Evolutionary conservation across 2,888 invertebrate genomes (phyloP), one percentile per base, ranked within the genome.

Genomic region (Leptinotarsa juncta): DNA sequence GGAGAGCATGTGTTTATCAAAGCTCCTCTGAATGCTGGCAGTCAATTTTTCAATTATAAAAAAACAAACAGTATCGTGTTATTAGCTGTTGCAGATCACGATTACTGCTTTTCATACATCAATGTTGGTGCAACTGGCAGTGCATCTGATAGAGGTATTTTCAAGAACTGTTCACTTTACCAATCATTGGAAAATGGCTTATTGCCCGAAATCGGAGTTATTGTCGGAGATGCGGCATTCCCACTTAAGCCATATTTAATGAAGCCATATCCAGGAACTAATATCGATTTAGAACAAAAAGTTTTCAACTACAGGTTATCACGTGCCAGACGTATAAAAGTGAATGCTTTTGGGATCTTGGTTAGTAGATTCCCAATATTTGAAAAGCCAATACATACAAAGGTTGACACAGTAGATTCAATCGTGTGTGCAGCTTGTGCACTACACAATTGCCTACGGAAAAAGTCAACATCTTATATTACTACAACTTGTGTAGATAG

Each of bases 21-120:
- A 62, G 65, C 65, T 18, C 72, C 75, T 66, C 18, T 65, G 12
- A 70, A 75, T 14, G 16, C n/a, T 57, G 23, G 50, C 53, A 12
- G 32, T 65, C 57, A 55, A 5, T 72, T 42, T 42, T 72, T 20
- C 32, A 72, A 72, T 20, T 72, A 80, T 71, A 80, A 80, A 67
- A 71, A 74, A 16, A 26, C 26, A 4, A 76, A 79, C 50, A 79
- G 79, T 60, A 75, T 80, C 53, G 74, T 82, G 12, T 70, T 82
- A 32, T 62, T 81, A 60, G 80, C 77, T 23, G 18, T 81, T 18
- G 78, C 79, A 3, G 80, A 79, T 57, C 53, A 77, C 48, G 66
- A 78, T 26, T 78, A 78, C 55, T 76, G 75, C 65, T 80, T 80
- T 69, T 62, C 68, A n/a, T 79, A 80, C 67, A 69, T 78, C 42